Evolutionary conservation across 2,113 vertebrate genomes (phyloP), one percentile per base, ranked within the genome.

Genomic region (Stictonetta naevosa): DNA sequence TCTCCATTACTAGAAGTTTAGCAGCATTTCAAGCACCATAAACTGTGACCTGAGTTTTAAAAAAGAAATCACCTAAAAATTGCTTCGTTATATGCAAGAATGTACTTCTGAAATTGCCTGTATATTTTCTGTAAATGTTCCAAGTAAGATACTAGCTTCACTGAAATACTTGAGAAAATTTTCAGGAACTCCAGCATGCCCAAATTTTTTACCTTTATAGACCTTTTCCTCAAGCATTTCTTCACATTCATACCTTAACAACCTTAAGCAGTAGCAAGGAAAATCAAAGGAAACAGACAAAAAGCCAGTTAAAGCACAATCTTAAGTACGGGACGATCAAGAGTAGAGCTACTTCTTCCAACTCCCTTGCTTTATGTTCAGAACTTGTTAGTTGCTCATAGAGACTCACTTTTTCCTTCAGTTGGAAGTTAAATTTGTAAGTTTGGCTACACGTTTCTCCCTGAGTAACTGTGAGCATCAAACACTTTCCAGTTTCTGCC

Each of bases 11-110:
- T 44, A 82, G 56, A 23, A 75, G 29, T 26, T 86, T 52, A 78
- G 46, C 34, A 83, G 59, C 87, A 26, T 29, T 92, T 82, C 88
- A 89, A 89, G 55, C 62, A 72, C 26, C 36, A 69, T 40, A 29
- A 87, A 78, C 15, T 63, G 46, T 89, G 88, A 87, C n/a, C 71
- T 59, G 67, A 82, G 83, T 91, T 90, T 46, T 67, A 40, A 95
- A 75, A 73, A 59, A 66, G n/a, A 81, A 84, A 93, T 89, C 53
- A 91, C 11, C 55, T 59, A 63, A 79, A 91, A 94, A 94, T 62
- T 85, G 50, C 44, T 93, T 79, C 4, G 2, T 58, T 89, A 55
- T 59, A 85, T 76, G 88, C 81, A 91, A 55, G 34, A 91, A 92
- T 20, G 20, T 85, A 79, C 84, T 91, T 84, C 83, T 89, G 50